Conservation (phyloP, 2,113 vertebrate species). For the Poeciliopsis occidentalis region DNA sequence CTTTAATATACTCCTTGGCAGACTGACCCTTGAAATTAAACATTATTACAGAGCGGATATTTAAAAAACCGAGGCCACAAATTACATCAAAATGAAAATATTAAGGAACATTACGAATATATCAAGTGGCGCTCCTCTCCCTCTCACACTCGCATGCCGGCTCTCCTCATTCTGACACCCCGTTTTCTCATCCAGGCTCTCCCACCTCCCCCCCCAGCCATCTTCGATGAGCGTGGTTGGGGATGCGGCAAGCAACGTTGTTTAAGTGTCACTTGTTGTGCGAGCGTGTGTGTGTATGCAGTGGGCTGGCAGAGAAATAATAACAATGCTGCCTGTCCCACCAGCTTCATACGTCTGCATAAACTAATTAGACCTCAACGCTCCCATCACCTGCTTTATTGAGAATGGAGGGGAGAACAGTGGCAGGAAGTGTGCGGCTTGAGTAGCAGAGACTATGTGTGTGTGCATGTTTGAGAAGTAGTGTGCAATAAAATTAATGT, state of each 20-base stretch:
- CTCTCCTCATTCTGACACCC: conserved; percentile 65
- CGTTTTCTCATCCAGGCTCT: conserved; percentile 56
- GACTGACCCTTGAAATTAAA: conserved; percentile 99
- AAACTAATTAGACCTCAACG: conserved; percentile 90
- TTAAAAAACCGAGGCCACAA: conserved; percentile 99
- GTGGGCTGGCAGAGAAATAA: conserved; percentile 87
- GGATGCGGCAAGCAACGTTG: conserved; percentile 81
- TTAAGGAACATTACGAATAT: conserved; percentile 99
- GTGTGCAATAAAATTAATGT: conserved; percentile 52
- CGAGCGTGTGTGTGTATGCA: conserved; percentile 67
- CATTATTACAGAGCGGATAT: conserved; percentile 99
- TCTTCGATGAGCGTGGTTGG: conserved; percentile 60
- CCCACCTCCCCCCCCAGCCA: conserved; percentile 44
- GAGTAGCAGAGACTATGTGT: conserved; percentile 53
- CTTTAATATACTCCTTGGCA: conserved; percentile 99
- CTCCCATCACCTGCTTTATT: conserved; percentile 82
- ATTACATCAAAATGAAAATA: conserved; percentile 99
- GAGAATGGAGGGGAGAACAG: conserved; percentile 70
- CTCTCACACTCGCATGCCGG: conserved; percentile 53
- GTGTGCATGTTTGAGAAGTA: conserved; percentile 51
- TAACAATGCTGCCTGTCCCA: conserved; percentile 89
- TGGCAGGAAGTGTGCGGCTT: conserved; percentile 62
- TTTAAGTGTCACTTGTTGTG: conserved; percentile 83
- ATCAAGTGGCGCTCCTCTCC: conserved; percentile 89
- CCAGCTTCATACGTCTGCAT: conserved; percentile 87